Evolutionary conservation across 2,888 invertebrate species (phyloP).

Genomic region (Carcina quercana): DNA sequence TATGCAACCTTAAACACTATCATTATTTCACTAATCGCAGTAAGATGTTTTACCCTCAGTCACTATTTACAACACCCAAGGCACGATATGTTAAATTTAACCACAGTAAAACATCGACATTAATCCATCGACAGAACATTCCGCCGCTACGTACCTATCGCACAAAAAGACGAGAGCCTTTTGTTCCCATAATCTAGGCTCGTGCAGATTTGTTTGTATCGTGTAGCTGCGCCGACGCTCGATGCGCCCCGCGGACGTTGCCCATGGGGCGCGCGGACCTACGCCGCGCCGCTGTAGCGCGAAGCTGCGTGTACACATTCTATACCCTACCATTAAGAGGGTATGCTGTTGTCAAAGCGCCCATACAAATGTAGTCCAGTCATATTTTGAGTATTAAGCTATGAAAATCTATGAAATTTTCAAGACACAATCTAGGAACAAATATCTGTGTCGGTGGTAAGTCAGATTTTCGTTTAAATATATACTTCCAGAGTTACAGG

Average conservation of each 20-base stretch:
- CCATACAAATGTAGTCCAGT: not conserved
- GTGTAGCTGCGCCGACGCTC: conserved; percentile 16
- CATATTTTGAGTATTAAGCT: not conserved
- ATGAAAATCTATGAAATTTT: not conserved
- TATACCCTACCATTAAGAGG: not conserved
- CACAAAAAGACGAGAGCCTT: conserved; percentile 11
- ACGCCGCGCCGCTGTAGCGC: not conserved
- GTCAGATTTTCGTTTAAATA: too few relatives aligned
- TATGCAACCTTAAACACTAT: not conserved
- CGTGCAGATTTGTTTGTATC: conserved; percentile 22
- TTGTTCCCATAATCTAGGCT: conserved; percentile 22
- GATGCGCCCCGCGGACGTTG: conserved; percentile 10
- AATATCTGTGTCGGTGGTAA: too few relatives aligned
- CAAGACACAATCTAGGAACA: not conserved
- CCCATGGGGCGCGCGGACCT: conserved; percentile 3
- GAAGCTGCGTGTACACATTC: not conserved
- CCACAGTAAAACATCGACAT: not conserved
- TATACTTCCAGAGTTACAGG: too few relatives aligned
- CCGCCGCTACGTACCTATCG: conserved; percentile 2
- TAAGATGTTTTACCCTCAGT: not conserved
- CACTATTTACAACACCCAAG: not conserved
- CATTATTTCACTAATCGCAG: not conserved
- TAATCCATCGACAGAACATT: not conserved
- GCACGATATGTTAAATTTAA: not conserved
- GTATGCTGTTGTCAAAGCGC: not conserved